Base-by-base conservation (phyloP, 2,113 vertebrate genomes). In the Eonycteris spelaea region DNA sequence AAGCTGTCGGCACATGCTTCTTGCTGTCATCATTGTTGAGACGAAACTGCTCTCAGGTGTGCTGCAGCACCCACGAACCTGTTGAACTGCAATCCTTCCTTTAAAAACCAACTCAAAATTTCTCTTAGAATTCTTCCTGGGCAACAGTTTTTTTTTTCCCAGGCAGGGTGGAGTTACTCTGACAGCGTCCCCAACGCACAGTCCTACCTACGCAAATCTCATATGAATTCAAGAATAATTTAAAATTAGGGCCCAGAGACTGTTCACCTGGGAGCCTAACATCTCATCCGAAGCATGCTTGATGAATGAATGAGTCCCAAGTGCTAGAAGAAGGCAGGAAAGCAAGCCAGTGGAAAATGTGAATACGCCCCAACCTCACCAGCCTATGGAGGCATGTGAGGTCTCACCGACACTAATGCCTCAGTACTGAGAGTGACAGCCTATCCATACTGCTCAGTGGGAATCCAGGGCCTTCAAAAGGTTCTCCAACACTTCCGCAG, bases 71-170 rank as follows among this genome's bases (percentile, higher is more conserved):
- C 16, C 51, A 33, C 1, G 0, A 45, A 67, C 26, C 14, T 51
- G 18, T 1, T 57, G 0, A 43, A 93, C 14, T 73, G 22, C 51
- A n/a, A 38, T 22, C 35, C 63, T 79, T 71, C 51, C 63, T 67
- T 57, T 79, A 91, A 89, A 40, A 95, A 19, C 24, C 71, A 59
- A 55, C 38, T 91, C 92, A 65, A 40, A 93, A 80, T 28, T 74
- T 12, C 63, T 75, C 74, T 80, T 14, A 9, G 33, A 88, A 74
- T 35, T 35, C 51, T 26, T 70, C 43, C 38, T 43, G 7, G 33
- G 53, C 68, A 43, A 12, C n/a, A 1, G 5, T 5, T 26, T 16
- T 51, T 38, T 1, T 5, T 10, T 15, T 43, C 30, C 30, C 30
- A 59, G 45, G 22, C 43, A 48, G 18, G 18, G 5, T 16, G 74